A percentile compares a stretch with the other conserved stretches of the same genome.
Conservation (phyloP, 2,797 vertebrate genomes). For the Dallia pectoralis region DNA sequence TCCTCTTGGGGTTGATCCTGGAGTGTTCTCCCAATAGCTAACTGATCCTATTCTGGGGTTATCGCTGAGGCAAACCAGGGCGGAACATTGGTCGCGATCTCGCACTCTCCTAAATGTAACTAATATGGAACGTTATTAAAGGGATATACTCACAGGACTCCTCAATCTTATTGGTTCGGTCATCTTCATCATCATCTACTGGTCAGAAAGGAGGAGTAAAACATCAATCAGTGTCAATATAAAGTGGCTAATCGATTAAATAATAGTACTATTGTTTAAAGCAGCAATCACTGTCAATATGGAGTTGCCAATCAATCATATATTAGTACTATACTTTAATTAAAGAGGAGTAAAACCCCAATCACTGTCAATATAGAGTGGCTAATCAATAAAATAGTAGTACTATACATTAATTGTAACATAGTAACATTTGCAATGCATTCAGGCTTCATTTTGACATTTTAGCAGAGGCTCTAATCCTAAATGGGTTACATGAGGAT, state of each 20-base stretch:
- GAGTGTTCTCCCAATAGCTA: conserved; percentile 53
- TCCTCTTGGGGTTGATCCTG: conserved; percentile 54
- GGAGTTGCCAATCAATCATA: too few species aligned
- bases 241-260: neutral
- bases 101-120: conserved; percentile 32
- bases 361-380: neutral
- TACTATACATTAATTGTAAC: neutral
- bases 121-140: neutral
- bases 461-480: too few species aligned
- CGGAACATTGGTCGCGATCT: conserved; percentile 41
- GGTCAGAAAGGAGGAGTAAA: conserved; percentile 18
- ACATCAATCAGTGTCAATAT: neutral
- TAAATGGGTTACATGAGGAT: too few species aligned
- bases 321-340: neutral
- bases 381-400: too few species aligned
- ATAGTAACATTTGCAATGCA: neutral
- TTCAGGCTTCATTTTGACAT: too few species aligned
- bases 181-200: conserved; percentile 58
- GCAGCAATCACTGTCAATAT: too few species aligned
- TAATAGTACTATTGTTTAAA: neutral
- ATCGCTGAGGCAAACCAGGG: conserved; percentile 53
- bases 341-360: conserved; percentile 18
- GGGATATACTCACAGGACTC: conserved; percentile 17
- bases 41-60: conserved; percentile 73
- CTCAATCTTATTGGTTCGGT: conserved; percentile 11